Evolutionary conservation across 2,797 vertebrate species (phyloP).

Genomic region (Spinus pinus): DNA sequence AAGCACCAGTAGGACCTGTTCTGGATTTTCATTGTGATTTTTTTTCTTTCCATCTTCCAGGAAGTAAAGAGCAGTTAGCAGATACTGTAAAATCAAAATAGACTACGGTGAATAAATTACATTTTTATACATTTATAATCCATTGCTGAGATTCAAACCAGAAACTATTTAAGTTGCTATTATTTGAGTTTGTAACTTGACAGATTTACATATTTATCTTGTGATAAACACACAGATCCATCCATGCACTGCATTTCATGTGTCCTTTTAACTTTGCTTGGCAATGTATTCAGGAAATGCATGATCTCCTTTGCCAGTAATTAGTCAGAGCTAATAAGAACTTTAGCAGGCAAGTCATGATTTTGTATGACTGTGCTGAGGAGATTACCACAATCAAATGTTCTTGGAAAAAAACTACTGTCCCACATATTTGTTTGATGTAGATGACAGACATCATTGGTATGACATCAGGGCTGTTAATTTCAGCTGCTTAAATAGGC

Average conservation of each 20-base stretch:
- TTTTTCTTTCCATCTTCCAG: not conserved
- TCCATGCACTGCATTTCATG: not conserved
- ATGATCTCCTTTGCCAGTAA: constrained; percentile 39
- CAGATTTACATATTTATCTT: constrained; percentile 4
- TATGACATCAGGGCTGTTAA: not conserved
- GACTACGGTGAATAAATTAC: not conserved
- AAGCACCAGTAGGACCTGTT: not conserved
- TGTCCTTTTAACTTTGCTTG: constrained; percentile 25
- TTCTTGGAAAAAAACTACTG: not conserved
- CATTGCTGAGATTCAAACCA: not conserved
- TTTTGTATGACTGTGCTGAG: constrained; percentile 19
- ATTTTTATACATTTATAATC: not conserved
- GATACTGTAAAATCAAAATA: not conserved
- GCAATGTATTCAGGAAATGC: constrained; percentile 13
- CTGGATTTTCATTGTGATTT: not conserved
- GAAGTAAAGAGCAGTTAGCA: not conserved
- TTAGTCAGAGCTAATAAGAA: constrained; percentile 45
- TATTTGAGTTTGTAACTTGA: constrained; percentile 10
- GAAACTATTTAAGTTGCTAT: not conserved
- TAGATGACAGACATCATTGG: not conserved
- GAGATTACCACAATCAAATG: constrained; percentile 9
- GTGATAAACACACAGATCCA: not conserved
- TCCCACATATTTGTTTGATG: not conserved
- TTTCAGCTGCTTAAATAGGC: constrained; percentile 17
- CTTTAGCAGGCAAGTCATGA: constrained; percentile 27